phyloP scores from a whole-genome alignment of 2,113 vertebrate genomes.

The Brachypodius melanocephalos region DNA sequence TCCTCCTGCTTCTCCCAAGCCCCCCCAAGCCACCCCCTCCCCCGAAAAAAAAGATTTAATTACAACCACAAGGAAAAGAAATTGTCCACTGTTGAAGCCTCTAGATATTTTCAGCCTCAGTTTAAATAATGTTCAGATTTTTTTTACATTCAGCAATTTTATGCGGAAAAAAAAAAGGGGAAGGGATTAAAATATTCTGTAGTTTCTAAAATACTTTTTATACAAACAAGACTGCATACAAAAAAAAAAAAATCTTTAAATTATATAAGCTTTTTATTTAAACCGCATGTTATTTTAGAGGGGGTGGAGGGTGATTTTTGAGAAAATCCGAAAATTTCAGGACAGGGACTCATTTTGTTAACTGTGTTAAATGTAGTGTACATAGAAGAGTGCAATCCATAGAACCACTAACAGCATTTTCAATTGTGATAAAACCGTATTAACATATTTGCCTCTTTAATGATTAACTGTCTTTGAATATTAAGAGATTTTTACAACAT shows the following conservation, averaged over 20 bases:
- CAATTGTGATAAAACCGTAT: constrained; percentile 41
- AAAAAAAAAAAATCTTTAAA: background rate
- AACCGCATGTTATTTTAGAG: background rate
- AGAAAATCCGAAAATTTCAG: background rate
- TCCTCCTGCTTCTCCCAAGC: background rate
- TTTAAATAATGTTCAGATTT: background rate
- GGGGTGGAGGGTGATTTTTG: background rate
- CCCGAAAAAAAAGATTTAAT: background rate
- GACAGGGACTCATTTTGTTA: background rate
- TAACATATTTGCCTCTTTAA: constrained; percentile 52
- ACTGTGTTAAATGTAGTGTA: background rate
- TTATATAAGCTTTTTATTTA: background rate
- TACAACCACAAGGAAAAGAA: background rate
- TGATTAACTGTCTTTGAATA: constrained; percentile 59
- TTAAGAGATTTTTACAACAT: constrained; percentile 45
- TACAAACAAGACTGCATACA: background rate
- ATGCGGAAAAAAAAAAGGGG: background rate
- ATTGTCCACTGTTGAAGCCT: background rate
- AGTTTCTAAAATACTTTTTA: background rate
- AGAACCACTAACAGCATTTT: constrained; percentile 15
- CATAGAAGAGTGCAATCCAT: background rate
- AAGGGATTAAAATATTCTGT: background rate
- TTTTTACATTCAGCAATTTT: background rate
- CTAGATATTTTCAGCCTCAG: background rate
- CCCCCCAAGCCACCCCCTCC: rapidly evolving